These are phyloP conservation scores for Caenorhabditis brenneri DNA, from an alignment of 1,140 invertebrate species.

Conservation along the genomic window DNA sequence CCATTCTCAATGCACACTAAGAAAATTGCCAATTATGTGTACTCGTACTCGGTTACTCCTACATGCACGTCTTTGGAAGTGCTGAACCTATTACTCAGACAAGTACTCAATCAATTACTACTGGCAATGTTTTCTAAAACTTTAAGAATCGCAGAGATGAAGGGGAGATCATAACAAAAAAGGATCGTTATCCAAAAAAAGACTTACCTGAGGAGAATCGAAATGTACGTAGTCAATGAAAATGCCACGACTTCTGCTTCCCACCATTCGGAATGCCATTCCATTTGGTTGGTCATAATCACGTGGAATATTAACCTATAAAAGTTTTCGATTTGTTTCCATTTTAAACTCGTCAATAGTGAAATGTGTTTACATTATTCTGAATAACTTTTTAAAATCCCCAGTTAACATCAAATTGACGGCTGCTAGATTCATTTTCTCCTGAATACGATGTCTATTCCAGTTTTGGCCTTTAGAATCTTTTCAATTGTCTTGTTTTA, in stretches of 20 bases:
- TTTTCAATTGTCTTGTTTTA: too few relatives aligned
- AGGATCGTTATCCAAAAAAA: not conserved
- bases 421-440: too few relatives aligned
- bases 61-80: not conserved
- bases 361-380: too few relatives aligned
- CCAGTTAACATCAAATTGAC: too few relatives aligned
- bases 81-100: not conserved
- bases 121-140: not conserved
- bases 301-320: not conserved
- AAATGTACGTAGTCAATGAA: not conserved
- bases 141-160: not conserved
- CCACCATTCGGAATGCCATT: conserved; percentile 26
- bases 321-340: too few relatives aligned
- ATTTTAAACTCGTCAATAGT: too few relatives aligned
- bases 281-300: not conserved
- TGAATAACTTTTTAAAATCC: too few relatives aligned
- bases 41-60: not conserved
- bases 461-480: too few relatives aligned
- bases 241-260: not conserved
- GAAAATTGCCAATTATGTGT: not conserved
- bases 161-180: not conserved
- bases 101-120: not conserved
- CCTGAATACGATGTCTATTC: too few relatives aligned
- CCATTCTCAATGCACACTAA: too few relatives aligned
- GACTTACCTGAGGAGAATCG: not conserved